Base-by-base conservation (phyloP, 2,888 invertebrate genomes). In the Drosophila testacea region DNA sequence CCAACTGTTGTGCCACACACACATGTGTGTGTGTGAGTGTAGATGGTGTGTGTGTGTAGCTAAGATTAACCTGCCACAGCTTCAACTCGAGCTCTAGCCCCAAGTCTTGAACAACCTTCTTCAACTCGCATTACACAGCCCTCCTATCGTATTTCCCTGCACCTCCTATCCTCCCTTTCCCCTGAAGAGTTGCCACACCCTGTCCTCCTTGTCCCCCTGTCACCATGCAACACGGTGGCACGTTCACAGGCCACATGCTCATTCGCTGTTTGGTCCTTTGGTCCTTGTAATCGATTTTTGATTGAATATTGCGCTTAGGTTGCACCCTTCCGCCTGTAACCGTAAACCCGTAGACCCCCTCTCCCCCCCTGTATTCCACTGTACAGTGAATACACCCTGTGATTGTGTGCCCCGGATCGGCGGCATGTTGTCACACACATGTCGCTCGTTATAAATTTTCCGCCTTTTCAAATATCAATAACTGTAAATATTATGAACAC, bases 401-500 rank as follows among this genome's bases (percentile, higher is more conserved):
- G 28, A 30, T 55, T 42, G 13, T n/a, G 13, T 9, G 22, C 27
- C 27, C 34, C 7, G 32, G 9, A 36, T 44, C 47, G 38, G 44
- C 55, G 79, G 79, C 77, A 74, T 80, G 86, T 89, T 89, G 88
- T 88, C 88, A 79, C 85, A 88, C 86, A 87, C 86, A 86, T 86
- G 84, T 89, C 90, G 91, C 81, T 89, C 75, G 90, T 90, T 90
- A 91, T 88, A 91, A 91, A 91, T 90, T 91, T 91, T 91, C 91
- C 91, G 91, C 91, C 90, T 90, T 91, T 90, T 91, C 91, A 91
- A 91, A 91, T 91, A 91, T 91, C 91, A 91, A 91, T 91, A 91
- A 91, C 91, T 86, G 91, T 91, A 91, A 91, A 91, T 91, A 91
- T 91, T 91, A 91, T 91, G 91, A 91, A 91, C 91, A 91, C 91